Evolutionary conservation across 2,113 vertebrate genomes (phyloP).

Genomic region (Calypte anna): DNA sequence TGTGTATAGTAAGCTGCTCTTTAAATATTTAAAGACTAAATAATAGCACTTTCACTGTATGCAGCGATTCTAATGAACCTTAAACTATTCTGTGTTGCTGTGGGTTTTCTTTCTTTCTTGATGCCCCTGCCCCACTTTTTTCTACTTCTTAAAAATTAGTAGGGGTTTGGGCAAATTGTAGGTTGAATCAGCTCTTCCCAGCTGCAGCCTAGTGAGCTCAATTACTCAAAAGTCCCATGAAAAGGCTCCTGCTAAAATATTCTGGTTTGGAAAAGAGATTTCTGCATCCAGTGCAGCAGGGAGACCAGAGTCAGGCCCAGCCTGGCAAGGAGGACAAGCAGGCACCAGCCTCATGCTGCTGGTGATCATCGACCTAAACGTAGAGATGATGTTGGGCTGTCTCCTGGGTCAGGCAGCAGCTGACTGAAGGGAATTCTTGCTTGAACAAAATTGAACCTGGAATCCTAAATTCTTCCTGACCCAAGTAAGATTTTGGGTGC

Average conservation of each 20-base stretch:
- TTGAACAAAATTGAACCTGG: fast-evolving
- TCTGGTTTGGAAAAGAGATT: not conserved
- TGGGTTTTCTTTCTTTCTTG: not conserved
- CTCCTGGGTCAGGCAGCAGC: not conserved
- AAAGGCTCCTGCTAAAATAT: fast-evolving
- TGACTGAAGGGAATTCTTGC: not conserved
- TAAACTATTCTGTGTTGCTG: not conserved
- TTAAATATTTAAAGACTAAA: constrained; percentile 52
- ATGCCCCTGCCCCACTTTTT: not conserved
- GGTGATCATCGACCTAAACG: fast-evolving
- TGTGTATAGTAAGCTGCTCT: not conserved
- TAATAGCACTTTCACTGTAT: constrained; percentile 1
- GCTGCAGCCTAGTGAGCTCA: not conserved
- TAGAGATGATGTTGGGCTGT: not conserved
- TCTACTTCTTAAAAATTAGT: not conserved
- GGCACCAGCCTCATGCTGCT: fast-evolving
- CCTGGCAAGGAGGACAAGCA: fast-evolving
- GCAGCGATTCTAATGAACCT: not conserved
- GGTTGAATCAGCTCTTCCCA: not conserved
- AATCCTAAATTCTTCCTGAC: not conserved
- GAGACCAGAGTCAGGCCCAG: not conserved
- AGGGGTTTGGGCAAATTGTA: not conserved
- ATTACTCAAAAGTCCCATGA: not conserved
- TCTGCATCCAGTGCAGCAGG: not conserved
- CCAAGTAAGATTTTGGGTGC: not conserved